Conservation (phyloP, 2,797 vertebrate genomes). For the Crocodylus rhombifer region DNA sequence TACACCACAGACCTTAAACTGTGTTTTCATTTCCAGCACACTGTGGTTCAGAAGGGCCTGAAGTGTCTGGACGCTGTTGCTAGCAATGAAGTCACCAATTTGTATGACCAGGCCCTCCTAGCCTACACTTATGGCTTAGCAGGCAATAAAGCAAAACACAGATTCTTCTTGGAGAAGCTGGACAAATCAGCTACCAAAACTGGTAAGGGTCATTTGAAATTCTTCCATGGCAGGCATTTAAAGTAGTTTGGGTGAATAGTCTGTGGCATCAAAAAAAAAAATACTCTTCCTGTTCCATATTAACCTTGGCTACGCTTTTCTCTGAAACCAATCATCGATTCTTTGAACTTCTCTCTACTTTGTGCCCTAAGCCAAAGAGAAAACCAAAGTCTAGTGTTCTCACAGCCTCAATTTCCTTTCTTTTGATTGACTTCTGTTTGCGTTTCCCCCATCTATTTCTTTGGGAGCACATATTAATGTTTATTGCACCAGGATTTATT, state of each 20-base stretch:
- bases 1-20: not conserved
- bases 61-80: conserved; percentile 63
- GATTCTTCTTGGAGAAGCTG: conserved; percentile 62
- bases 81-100: conserved; percentile 76
- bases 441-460: not conserved
- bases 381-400: not conserved
- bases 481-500: too few species aligned
- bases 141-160: conserved; percentile 15
- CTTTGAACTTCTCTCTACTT: not conserved
- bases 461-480: too few species aligned
- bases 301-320: not conserved
- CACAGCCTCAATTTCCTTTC: not conserved
- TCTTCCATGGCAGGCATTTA: not conserved
- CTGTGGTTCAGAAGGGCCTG: conserved; percentile 30
- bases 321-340: not conserved
- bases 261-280: not conserved
- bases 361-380: not conserved
- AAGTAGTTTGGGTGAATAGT: not conserved
- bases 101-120: conserved; percentile 84
- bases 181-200: conserved; percentile 51
- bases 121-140: conserved; percentile 88
- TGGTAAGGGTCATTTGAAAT: not conserved
- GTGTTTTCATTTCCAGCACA: conserved; percentile 51
- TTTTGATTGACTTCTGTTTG: not conserved
- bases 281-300: not conserved